Evolutionary conservation across 2,797 vertebrate genomes (phyloP), one percentile per base, ranked within the genome.

Genomic region (Scarus forsteni): DNA sequence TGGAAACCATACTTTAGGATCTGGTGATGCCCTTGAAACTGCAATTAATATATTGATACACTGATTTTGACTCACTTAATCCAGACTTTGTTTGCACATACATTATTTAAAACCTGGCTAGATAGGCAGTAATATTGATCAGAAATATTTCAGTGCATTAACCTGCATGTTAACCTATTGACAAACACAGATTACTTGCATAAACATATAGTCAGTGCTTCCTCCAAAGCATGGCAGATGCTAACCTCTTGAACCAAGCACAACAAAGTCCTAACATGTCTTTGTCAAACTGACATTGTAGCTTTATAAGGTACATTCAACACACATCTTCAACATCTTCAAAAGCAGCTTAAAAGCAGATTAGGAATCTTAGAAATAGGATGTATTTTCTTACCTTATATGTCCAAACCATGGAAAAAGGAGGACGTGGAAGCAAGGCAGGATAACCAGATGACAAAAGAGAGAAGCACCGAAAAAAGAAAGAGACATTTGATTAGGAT

Each of bases 361-460:
- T 35, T 12, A 48, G 19, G 5, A 8, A 40, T 38, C 40, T 1
- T 27, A 27, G 27, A 27, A 27, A 27, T 27, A 27, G 27, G 27
- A 27, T 27, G 27, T 27, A 27, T 27, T 74, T 16, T 12, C 64
- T 75, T 72, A 81, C 78, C 83, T 85, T 73, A 13, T 63, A 34
- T 40, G 55, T 39, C 27, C 6, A 0, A 54, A 45, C 12, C 10
- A 5, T 5, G 13, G 43, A 14, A 7, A 13, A 44, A 14, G 43
- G 53, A 11, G 46, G 39, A 49, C 34, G n/a, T 14, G 15, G 40
- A 44, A 14, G 9, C 3, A 14, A 13, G 19, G n/a, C 7, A 0
- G 56, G 39, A 7, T 34, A 13, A 52, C 4, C 0, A 8, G 54
- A 4, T 38, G 1, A 16, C 36, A 16, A n/a, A 8, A 18, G 40